phyloP scores from a whole-genome alignment of 2,888 invertebrate species.

The Caenorhabditis macrosperma region DNA sequence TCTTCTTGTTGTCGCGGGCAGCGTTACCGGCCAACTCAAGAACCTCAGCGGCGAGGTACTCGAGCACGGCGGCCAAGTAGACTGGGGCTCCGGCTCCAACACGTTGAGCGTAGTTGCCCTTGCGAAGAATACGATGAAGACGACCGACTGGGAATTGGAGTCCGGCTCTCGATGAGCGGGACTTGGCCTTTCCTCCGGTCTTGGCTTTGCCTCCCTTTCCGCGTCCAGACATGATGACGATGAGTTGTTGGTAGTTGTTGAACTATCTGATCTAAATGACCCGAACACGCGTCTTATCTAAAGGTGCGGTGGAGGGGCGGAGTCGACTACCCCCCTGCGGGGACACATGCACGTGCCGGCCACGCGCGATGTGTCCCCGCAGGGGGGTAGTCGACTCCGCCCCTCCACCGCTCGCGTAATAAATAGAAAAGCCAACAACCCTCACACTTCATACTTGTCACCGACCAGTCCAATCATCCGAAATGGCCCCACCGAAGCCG shows the following conservation, averaged over 20 bases:
- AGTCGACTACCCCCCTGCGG: constrained; percentile 81
- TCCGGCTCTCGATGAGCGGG: constrained; percentile 56
- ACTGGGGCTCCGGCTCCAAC: constrained; percentile 79
- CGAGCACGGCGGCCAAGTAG: constrained; percentile 77
- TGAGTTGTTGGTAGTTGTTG: too few species aligned
- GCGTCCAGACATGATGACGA: constrained; percentile 62
- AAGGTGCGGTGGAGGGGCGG: too few species aligned
- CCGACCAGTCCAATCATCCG: too few species aligned
- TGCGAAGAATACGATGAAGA: constrained; percentile 78
- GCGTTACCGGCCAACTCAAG: constrained; percentile 80
- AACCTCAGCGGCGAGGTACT: constrained; percentile 78
- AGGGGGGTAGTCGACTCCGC: too few species aligned
- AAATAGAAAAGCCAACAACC: too few species aligned
- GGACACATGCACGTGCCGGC: too few species aligned
- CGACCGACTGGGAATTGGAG: constrained; percentile 78
- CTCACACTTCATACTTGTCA: too few species aligned
- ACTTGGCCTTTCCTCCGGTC: constrained; percentile 61
- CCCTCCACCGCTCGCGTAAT: too few species aligned
- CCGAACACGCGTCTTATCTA: too few species aligned
- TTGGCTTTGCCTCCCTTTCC: constrained; percentile 63
- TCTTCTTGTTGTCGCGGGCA: constrained; percentile 82
- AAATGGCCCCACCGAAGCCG: constrained; percentile 74
- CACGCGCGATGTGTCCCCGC: too few species aligned
- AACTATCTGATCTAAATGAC: too few species aligned
- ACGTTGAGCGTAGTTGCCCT: constrained; percentile 77